Percentiles rank a stretch among this genome's conserved stretches.
Evolutionary conservation across 1,140 invertebrate species (phyloP).

Genomic region (Helicoverpa zea): DNA sequence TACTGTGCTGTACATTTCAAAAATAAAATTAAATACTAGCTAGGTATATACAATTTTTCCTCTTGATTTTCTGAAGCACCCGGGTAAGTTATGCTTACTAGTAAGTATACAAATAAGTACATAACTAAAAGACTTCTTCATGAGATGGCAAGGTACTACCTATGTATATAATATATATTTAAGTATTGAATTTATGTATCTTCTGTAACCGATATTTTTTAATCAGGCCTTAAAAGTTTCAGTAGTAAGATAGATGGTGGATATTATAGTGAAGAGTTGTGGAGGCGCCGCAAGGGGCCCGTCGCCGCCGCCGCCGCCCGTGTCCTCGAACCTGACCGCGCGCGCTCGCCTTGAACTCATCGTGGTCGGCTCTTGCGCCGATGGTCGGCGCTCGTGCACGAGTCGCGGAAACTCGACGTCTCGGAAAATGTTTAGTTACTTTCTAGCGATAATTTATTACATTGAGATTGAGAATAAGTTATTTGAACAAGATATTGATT

Average conservation of each 20-base stretch:
- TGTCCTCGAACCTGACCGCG: slow-evolving; percentile 86
- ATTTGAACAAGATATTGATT: too few species aligned
- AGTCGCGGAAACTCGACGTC: slow-evolving; percentile 70
- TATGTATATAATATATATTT: too few species aligned
- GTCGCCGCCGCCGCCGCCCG: slow-evolving; percentile 54
- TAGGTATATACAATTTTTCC: too few species aligned
- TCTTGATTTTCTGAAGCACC: too few species aligned
- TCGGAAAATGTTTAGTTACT: slow-evolving; percentile 57
- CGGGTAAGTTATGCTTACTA: too few species aligned
- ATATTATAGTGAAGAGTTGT: slow-evolving; percentile 53
- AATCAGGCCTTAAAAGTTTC: slow-evolving; percentile 53
- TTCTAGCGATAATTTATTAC: background rate
- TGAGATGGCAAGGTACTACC: too few species aligned
- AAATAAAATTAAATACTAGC: too few species aligned
- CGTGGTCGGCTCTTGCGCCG: slow-evolving; percentile 70
- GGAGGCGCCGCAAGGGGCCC: slow-evolving; percentile 77
- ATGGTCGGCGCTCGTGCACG: slow-evolving; percentile 59
- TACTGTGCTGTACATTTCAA: too few species aligned
- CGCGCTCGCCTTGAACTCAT: slow-evolving; percentile 83
- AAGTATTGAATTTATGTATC: background rate
- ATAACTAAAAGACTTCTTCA: too few species aligned
- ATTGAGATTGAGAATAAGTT: too few species aligned
- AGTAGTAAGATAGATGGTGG: slow-evolving; percentile 46
- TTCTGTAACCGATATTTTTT: background rate
- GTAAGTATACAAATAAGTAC: too few species aligned